Percentiles rank a stretch among this genome's conserved stretches.
These are phyloP conservation scores for Zosterops lateralis DNA, from an alignment of 2,113 vertebrate genomes.

Conservation along the genomic window DNA sequence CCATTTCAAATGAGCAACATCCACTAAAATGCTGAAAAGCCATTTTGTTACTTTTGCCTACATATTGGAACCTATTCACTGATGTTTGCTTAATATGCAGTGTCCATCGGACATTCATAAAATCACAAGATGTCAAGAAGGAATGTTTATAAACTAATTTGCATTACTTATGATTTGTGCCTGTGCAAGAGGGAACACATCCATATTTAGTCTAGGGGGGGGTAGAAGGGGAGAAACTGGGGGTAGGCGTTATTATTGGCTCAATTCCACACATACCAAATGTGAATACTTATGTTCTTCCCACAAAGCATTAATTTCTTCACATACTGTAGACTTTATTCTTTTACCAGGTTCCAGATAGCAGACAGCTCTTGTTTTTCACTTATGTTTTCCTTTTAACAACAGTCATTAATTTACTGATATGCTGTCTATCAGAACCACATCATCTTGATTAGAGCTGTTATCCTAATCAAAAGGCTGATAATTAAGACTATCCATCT, in stretches of 20 bases:
- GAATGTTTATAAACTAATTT: constrained; percentile 35
- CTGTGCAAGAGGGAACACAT: not conserved
- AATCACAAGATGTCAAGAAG: constrained; percentile 6
- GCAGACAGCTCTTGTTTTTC: constrained; percentile 64
- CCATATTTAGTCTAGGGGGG: not conserved
- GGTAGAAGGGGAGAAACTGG: not conserved
- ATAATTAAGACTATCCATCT: constrained; percentile 86
- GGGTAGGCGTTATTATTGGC: constrained; percentile 6
- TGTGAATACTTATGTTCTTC: constrained; percentile 55
- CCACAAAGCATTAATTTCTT: constrained; percentile 29
- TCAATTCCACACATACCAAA: constrained; percentile 53
- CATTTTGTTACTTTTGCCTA: constrained; percentile 42
- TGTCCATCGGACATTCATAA: not conserved
- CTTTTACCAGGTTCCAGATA: constrained; percentile 52
- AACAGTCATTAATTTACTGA: constrained; percentile 82
- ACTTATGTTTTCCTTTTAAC: constrained; percentile 72
- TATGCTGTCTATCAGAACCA: constrained; percentile 79
- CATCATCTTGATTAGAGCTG: constrained; percentile 83
- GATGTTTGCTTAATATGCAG: not conserved
- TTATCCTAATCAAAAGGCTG: constrained; percentile 86
- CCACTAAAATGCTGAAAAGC: not conserved
- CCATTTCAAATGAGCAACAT: constrained; percentile 14
- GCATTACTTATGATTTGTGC: constrained; percentile 21
- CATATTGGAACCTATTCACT: constrained; percentile 8
- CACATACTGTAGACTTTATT: constrained; percentile 33